Evolutionary conservation across 1,140 invertebrate genomes (phyloP), one percentile per base, ranked within the genome.

Genomic region (Papilio aristodemus): DNA sequence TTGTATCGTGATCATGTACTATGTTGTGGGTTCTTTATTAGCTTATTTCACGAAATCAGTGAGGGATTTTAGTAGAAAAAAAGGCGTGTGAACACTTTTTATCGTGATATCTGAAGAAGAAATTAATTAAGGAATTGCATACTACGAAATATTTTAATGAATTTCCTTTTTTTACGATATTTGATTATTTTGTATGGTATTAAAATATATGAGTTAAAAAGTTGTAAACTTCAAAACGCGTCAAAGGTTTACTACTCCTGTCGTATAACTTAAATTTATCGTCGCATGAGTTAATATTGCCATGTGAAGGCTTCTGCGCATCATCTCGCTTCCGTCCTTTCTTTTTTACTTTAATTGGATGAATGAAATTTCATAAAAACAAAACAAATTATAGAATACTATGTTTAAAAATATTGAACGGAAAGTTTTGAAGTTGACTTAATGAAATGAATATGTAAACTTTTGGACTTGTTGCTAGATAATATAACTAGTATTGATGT

Each of bases 261-360:
- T 25, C 46, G 19, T 43, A 43, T 43, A 43, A 13, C 14, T 54
- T 11, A 25, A 54, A 19, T 25, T 54, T 54, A 54, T 54, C 46
- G 27, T 3, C 27, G 17, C 46, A 54, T 54, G 46, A 22, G 46
- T 54, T 54, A 10, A 22, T 54, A 22, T 54, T 54, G 46, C 46
- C 46, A 50, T 50, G 19, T 17, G 14, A 50, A 14, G 46, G 46
- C 46, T 25, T 54, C 19, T 54, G 46, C 17, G 19, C 46, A 54
- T 54, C 22, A 1, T 19, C 46, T 54, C 22, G 46, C 1, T 54
- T 54, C 46, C 46, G 46, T 19, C 19, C 43, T 14, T 22, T 11
- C 10, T 25, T 25, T 54, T 54, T 54, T 54, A 13, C 5, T 54
- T 8, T 4, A 13, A 14, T 17, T 43, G 6, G 27, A 32, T 3